Conservation (phyloP, 2,113 vertebrate species). For the Pithys albifrons region DNA sequence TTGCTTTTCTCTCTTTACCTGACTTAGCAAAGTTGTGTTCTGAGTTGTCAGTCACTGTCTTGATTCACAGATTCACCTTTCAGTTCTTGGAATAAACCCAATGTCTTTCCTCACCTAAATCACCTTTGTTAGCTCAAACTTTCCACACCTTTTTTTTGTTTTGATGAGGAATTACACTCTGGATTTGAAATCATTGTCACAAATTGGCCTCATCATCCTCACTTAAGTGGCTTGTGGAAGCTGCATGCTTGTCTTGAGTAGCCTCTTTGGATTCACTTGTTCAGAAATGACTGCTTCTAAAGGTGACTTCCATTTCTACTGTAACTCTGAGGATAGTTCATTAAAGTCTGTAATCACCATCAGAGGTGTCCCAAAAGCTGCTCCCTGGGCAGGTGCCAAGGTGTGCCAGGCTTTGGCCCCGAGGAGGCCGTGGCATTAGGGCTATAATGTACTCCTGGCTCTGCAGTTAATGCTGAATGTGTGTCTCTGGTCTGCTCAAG, state of each 20-base stretch:
- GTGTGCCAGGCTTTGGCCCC: neutral
- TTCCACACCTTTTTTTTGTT: slow-evolving; percentile 5
- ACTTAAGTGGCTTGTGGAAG: slow-evolving; percentile 40
- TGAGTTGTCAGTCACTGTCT: slow-evolving; percentile 55
- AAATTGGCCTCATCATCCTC: slow-evolving; percentile 24
- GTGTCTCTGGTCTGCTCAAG: slow-evolving; percentile 15
- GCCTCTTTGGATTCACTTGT: neutral
- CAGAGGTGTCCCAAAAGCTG: neutral
- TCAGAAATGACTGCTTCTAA: slow-evolving; percentile 17
- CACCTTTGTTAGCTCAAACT: slow-evolving; percentile 12
- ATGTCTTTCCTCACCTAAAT: slow-evolving; percentile 28
- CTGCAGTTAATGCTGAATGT: slow-evolving; percentile 6
- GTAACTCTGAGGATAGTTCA: neutral
- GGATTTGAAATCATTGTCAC: slow-evolving; percentile 13
- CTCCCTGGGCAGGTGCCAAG: neutral
- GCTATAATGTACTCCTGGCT: neutral
- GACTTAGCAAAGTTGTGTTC: slow-evolving; percentile 34
- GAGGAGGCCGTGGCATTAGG: neutral
- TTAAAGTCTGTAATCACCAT: neutral
- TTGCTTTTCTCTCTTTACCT: slow-evolving; percentile 44
- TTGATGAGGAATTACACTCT: slow-evolving; percentile 32
- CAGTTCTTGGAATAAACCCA: slow-evolving; percentile 37
- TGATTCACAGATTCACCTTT: slow-evolving; percentile 55
- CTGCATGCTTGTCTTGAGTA: slow-evolving; percentile 39
- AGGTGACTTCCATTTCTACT: slow-evolving; percentile 26